Percentiles rank a stretch among this genome's conserved stretches.
These are phyloP conservation scores for Choloepus hoffmanni DNA, from an alignment of 2,113 vertebrate genomes.

Conservation along the genomic window DNA sequence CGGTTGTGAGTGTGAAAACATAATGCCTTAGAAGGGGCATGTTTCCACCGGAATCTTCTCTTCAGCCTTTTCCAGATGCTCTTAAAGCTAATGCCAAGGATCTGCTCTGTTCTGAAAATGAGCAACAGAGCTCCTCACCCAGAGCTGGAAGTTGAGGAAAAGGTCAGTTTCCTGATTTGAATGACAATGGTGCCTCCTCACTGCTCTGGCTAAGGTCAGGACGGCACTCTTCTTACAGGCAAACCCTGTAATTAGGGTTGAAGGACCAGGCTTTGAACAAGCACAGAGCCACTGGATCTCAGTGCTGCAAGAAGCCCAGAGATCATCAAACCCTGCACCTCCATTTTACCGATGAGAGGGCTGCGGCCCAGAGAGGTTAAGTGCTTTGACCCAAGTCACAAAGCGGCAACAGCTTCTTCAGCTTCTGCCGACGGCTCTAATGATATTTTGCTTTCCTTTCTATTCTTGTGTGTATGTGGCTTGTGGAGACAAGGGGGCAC, in stretches of 20 bases:
- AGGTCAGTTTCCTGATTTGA: background rate
- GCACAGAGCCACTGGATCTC: background rate
- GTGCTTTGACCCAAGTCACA: background rate
- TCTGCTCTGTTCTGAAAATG: background rate
- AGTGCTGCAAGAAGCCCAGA: background rate
- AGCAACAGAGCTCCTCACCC: background rate
- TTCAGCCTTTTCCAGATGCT: background rate
- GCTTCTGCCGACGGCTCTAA: background rate
- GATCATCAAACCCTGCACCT: background rate
- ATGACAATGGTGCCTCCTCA: background rate
- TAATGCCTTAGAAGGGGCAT: background rate
- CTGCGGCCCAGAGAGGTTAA: conserved; percentile 29
- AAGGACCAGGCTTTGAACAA: background rate
- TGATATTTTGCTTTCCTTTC: background rate
- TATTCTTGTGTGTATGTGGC: background rate
- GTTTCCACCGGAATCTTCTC: background rate
- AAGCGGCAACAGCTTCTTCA: background rate
- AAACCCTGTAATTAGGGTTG: background rate
- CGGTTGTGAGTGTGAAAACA: background rate
- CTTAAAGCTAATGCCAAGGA: background rate
- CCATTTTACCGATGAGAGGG: background rate
- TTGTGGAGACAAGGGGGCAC: background rate
- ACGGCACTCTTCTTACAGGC: background rate
- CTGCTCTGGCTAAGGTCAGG: background rate
- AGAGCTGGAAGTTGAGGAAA: background rate